A percentile compares a stretch with the other conserved stretches of the same genome.
phyloP scores from a whole-genome alignment of 2,888 invertebrate species.

The Lingula anatina region DNA sequence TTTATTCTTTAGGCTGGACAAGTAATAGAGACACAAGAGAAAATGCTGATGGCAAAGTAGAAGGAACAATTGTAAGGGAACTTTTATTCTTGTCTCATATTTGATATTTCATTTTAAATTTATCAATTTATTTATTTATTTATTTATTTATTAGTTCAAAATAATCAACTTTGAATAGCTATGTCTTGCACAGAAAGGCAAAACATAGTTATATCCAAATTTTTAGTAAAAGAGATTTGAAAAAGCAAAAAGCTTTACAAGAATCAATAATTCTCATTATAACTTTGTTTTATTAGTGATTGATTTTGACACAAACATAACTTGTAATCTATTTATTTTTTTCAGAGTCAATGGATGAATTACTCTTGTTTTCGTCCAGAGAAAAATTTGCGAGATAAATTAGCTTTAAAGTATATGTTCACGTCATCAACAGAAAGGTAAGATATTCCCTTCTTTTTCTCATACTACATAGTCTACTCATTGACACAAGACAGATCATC shows the following conservation, averaged over 20 bases:
- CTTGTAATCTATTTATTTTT: too few relatives aligned
- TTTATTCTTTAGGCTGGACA: constrained; percentile 39
- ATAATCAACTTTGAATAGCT: too few relatives aligned
- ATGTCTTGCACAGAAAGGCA: too few relatives aligned
- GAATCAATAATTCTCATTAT: too few relatives aligned
- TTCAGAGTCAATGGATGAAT: too few relatives aligned
- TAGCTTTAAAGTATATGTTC: constrained; percentile 42
- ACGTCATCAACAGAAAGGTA: constrained; percentile 46
- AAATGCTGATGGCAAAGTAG: constrained; percentile 13
- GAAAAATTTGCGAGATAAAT: constrained; percentile 34
- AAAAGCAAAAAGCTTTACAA: too few relatives aligned
- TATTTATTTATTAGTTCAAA: constrained; percentile 4
- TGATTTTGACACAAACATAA: too few relatives aligned
- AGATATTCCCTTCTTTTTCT: not conserved
- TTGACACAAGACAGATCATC: too few relatives aligned
- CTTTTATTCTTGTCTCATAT: not conserved
- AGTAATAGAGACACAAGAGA: constrained; percentile 39
- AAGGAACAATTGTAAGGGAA: constrained; percentile 24
- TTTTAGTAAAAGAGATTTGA: constrained; percentile 31
- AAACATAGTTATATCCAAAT: constrained; percentile 28
- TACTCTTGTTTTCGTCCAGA: too few relatives aligned
- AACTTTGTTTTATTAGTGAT: too few relatives aligned
- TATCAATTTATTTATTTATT: not conserved
- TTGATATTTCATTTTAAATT: not conserved
- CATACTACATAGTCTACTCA: too few relatives aligned